Evolutionary conservation across 2,888 invertebrate genomes (phyloP), one percentile per base, ranked within the genome.

Genomic region (Netelia melanura): DNA sequence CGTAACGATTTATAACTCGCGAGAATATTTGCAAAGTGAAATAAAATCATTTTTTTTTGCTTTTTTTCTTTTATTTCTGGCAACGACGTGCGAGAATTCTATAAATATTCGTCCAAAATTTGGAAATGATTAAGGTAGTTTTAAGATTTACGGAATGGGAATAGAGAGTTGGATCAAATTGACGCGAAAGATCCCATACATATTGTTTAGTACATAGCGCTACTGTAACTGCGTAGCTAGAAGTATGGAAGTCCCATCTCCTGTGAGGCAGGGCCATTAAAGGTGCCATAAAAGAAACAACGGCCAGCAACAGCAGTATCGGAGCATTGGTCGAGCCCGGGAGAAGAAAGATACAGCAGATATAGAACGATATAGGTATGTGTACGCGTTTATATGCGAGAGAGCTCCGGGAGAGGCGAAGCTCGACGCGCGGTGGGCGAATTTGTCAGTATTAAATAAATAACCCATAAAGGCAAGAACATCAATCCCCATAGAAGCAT

Each of bases 391-490:
- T 72, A 61, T 43, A 44, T 44, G 44, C 25, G 58, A 58, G 21
- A 56, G 48, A 25, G 23, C 48, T 48, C 17, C 9, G 62, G 71
- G 48, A 44, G 25, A 67, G 61, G 76, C 52, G 64, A 64, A 54
- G 71, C 79, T 79, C 79, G 61, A 54, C 38, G 70, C 67, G 64
- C 80, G 77, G 81, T 84, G 87, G 89, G 90, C 88, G 91, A 92
- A 92, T 93, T 93, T 93, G 93, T 93, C 92, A 92, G 93, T 92
- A 93, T 93, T 93, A 93, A 93, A 93, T 93, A 93, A 93, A 93
- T 93, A 93, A 93, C 91, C 92, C 93, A 93, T 93, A 93, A 93
- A 93, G 90, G 90, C 89, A 88, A 90, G 54, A 90, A 90, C 93
- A 93, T 93, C 93, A 92, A 93, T 93, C 91, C 92, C 90, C 88